Conservation (phyloP, 2,888 invertebrate genomes). For the Busseola fusca region DNA sequence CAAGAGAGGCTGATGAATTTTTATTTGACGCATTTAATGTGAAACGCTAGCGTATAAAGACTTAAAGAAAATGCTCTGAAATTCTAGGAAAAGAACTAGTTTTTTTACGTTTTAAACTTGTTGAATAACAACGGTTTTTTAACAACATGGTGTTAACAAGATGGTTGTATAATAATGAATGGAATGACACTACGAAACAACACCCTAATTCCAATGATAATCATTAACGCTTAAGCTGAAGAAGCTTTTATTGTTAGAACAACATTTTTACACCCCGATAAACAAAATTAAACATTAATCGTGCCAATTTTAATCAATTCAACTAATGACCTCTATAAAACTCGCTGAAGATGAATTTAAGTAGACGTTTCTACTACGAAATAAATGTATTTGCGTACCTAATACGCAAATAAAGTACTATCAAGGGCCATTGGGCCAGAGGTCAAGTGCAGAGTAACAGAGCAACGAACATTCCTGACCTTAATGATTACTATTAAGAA, state of each 20-base stretch:
- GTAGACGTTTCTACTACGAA: constrained; percentile 34
- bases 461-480: constrained; percentile 56
- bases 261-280: constrained; percentile 17
- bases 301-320: constrained; percentile 39
- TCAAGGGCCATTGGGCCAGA: constrained; percentile 42
- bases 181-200: neutral
- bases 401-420: constrained; percentile 55
- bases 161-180: neutral
- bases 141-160: neutral
- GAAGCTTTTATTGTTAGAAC: constrained; percentile 4
- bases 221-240: neutral
- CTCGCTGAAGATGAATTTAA: constrained; percentile 24
- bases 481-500: constrained; percentile 61
- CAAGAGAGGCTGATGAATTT: constrained; percentile 67
- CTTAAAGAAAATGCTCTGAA: constrained; percentile 17
- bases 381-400: constrained; percentile 48
- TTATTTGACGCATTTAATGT: constrained; percentile 62
- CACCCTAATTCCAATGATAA: neutral
- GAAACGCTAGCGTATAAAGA: constrained; percentile 18
- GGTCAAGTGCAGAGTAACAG: constrained; percentile 56
- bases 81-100: neutral
- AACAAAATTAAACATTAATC: constrained; percentile 36
- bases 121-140: neutral
- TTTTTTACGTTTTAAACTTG: neutral
- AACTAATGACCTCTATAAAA: constrained; percentile 25